Base-by-base conservation (phyloP, 2,888 invertebrate species). In the Mimas tiliae region DNA sequence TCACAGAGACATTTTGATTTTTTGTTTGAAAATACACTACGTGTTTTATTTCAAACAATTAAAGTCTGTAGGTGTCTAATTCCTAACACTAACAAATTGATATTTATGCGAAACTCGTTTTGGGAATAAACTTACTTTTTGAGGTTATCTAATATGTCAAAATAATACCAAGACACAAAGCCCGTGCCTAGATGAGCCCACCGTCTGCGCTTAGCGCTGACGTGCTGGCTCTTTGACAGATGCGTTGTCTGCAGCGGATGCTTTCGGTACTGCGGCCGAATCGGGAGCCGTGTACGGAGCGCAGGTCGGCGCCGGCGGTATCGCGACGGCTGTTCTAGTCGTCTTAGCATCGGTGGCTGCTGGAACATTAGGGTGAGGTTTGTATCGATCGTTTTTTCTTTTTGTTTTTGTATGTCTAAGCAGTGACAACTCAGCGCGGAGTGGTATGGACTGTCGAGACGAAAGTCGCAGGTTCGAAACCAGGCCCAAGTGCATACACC, bases 311-410 rank as follows among this genome's bases (percentile, higher is more conserved):
- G 94, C 95, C n/a, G 95, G 95, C 71, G 95, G 96, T 63, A 92
- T 96, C 14, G 92, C 95, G 68, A 96, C 96, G 0, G 95, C 95
- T 0, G 70, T 96, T 12, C 86, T 96, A 34, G 96, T 95, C 0
- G 88, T 96, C 45, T 77, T 95, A 52, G 95, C 96, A n/a, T 95
- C 96, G 0, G 73, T 96, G 62, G 95, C 95, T 0, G 95, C 96
- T 67, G 96, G 96, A 77, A 95, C 95, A 74, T 94, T 96, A 81
- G 96, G 96, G 96, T 96, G 96, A 96, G 96, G 96, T 96, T 76
- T 86, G 96, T 95, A 62, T 68, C 67, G 1, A 70, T 69, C 65
- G n/a, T 51, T 27, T 63, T 34, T 58, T 6, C 11, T n/a, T 12
- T 34, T 9, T 16, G 11, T 34, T 27, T 9, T 9, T 6, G 9